Percentiles rank a stretch among this genome's conserved stretches.
Conservation (phyloP, 2,888 invertebrate genomes). For the Chrysina gloriosa region DNA sequence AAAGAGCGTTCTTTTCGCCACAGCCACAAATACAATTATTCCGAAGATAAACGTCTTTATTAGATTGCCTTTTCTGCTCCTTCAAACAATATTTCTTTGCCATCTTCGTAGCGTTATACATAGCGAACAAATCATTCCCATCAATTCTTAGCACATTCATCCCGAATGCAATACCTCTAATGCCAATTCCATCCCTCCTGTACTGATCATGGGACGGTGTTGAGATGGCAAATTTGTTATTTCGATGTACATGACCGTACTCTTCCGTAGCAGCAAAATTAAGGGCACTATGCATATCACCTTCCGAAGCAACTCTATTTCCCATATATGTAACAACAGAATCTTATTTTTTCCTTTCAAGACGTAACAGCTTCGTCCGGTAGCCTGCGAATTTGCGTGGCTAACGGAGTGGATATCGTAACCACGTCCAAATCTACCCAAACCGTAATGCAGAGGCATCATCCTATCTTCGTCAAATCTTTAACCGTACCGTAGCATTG, state of each 20-base stretch:
- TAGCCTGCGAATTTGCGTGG: conserved; percentile 97
- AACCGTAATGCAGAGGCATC: conserved; percentile 99
- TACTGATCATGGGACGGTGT: conserved; percentile 95
- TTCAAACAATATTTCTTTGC: conserved; percentile 80
- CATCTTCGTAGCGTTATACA: conserved; percentile 86
- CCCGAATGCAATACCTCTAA: conserved; percentile 91
- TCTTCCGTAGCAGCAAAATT: conserved; percentile 97
- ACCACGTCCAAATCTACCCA: conserved; percentile 85
- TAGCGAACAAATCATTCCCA: conserved; percentile 96
- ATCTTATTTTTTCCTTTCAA: conserved; percentile 79
- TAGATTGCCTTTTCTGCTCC: conserved; percentile 79
- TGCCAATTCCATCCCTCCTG: conserved; percentile 95
- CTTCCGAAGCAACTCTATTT: conserved; percentile 98
- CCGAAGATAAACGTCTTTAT: no score
- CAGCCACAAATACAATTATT: no score
- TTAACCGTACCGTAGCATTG: conserved; percentile 96
- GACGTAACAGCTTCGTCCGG: conserved; percentile 96
- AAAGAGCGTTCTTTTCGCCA: no score
- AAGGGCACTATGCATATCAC: conserved; percentile 97
- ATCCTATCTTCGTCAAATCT: conserved; percentile 89
- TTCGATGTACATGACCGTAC: conserved; percentile 94
- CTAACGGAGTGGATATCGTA: conserved; percentile 94
- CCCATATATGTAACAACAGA: conserved; percentile 85
- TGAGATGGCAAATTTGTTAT: conserved; percentile 99
- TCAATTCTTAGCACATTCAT: conserved; percentile 91